These are phyloP conservation scores for Sphecodes monilicornis DNA, from an alignment of 2,888 invertebrate genomes.

Conservation along the genomic window DNA sequence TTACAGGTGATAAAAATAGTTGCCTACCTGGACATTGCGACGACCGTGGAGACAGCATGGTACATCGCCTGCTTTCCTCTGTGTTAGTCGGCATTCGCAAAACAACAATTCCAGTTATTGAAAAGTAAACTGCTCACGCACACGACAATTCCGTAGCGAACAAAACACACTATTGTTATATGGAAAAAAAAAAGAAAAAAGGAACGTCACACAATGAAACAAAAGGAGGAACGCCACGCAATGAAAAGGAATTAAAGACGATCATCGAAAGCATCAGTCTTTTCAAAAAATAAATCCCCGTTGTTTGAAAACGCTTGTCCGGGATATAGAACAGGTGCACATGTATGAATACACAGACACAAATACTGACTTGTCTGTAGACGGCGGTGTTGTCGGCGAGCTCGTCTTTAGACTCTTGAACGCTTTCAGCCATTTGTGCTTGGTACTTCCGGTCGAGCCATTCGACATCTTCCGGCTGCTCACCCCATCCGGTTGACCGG, in stretches of 20 bases:
- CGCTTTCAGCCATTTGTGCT: conserved; percentile 98
- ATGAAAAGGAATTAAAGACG: not conserved
- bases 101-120: conserved; percentile 56
- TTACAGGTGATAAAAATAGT: conserved; percentile 11
- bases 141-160: conserved; percentile 1
- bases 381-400: conserved; percentile 83
- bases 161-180: conserved; percentile 2
- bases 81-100: conserved; percentile 81
- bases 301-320: not conserved
- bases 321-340: not conserved
- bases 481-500: conserved; percentile 86
- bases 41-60: conserved; percentile 97
- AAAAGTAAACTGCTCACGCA: conserved; percentile 10
- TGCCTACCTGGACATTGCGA: conserved; percentile 89
- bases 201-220: not conserved
- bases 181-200: not conserved
- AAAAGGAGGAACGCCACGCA: not conserved
- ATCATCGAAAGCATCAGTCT: not conserved
- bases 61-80: conserved; percentile 95
- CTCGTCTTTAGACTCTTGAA: conserved; percentile 97
- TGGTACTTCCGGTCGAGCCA: conserved; percentile 94
- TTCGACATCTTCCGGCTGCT: conserved; percentile 94
- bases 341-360: not conserved
- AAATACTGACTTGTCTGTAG: conserved; percentile 88
- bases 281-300: not conserved